A percentile compares a stretch with the other conserved stretches of the same genome.
phyloP scores from a whole-genome alignment of 2,113 vertebrate species.

The Saimiri boliviensis region DNA sequence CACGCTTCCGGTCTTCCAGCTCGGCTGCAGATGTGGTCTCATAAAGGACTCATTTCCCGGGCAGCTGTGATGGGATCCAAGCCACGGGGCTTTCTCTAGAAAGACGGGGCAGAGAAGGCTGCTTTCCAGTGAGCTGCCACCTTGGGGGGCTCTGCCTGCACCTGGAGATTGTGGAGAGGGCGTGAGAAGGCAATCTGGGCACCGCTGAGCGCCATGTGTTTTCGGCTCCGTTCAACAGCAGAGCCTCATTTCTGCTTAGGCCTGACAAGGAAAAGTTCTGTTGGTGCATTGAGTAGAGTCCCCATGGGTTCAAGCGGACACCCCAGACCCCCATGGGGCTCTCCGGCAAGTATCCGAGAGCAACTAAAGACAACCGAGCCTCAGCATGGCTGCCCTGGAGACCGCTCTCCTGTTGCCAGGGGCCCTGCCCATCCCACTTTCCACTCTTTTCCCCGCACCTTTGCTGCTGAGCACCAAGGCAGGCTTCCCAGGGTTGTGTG shows the following conservation, averaged over 20 bases:
- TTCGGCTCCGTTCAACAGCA: not conserved
- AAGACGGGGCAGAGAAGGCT: not conserved
- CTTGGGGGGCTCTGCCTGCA: not conserved
- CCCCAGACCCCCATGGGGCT: too few relatives aligned
- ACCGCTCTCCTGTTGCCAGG: not conserved
- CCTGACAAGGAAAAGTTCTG: not conserved
- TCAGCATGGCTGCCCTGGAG: not conserved
- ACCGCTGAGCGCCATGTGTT: rapidly evolving
- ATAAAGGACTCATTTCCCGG: not conserved
- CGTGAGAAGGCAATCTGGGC: not conserved
- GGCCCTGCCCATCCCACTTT: not conserved
- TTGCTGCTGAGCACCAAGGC: not conserved
- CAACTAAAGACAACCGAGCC: not conserved
- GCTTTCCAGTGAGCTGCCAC: not conserved
- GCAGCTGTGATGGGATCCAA: not conserved
- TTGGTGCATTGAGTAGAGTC: not conserved
- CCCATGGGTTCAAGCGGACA: not conserved
- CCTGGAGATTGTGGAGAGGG: not conserved
- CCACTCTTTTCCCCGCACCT: not conserved
- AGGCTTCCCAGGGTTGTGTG: not conserved
- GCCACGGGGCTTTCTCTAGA: not conserved
- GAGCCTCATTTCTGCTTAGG: not conserved
- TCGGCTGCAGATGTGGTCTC: not conserved
- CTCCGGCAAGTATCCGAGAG: not conserved
- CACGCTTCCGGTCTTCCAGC: not conserved